Base-by-base conservation (phyloP, 2,888 invertebrate species). In the Trisateles emortualis region DNA sequence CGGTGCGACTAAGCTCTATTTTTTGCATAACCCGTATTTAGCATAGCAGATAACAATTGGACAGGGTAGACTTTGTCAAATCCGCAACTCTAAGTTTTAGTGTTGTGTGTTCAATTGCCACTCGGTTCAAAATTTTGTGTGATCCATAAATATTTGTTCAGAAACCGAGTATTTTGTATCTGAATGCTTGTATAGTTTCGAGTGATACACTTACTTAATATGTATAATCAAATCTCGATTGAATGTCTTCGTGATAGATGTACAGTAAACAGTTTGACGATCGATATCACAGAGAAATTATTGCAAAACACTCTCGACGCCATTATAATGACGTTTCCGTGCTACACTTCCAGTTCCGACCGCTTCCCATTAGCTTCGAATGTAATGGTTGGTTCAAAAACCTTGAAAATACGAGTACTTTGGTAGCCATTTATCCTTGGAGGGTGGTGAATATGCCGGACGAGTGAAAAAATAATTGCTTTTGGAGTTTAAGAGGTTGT, bases 321-420 rank as follows among this genome's bases (percentile, higher is more conserved):
- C 38, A 58, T 61, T 54, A 41, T 54, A 42, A 60, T 36, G 40
- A 48, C 45, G 39, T 55, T 59, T 59, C 52, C 48, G 55, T 33
- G 32, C n/a, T 44, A 45, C 17, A 39, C 36, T 60, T 65, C 53
- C 58, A 32, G n/a, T 64, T 63, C 45, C 55, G 39, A 6, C 40
- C 49, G 30, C 39, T 50, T 49, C 48, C 47, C 55, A 56, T 69
- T 58, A 53, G 39, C 44, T 29, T 4, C 29, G 45, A 47, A 58
- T 56, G 45, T 49, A 64, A 59, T 52, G 46, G 39, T 35, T 39
- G 39, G 4, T 59, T 50, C 22, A 19, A 42, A 55, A 51, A 51
- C 39, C 36, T 43, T 11, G 19, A 29, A 45, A 45, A 49, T 33
- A n/a, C n/a, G n/a, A n/a, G n/a, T 43, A 48, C 43, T 52, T 58